Evolutionary conservation across 2,113 vertebrate genomes (phyloP).

Genomic region (Addax nasomaculatus): DNA sequence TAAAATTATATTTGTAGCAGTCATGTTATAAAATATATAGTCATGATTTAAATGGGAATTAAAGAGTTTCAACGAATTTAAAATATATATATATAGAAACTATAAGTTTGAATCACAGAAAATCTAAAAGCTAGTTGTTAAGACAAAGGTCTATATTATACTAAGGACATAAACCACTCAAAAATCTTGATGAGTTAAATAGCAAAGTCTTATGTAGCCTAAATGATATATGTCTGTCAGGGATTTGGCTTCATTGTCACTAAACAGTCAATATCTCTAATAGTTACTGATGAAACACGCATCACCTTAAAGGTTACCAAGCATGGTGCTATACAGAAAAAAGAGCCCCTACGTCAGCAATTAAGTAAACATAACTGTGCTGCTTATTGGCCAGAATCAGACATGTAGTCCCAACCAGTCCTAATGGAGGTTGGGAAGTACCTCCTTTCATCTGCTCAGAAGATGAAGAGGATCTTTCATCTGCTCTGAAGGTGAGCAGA

Average conservation of each 20-base stretch:
- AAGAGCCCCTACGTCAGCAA: fast-evolving
- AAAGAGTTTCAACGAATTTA: not conserved
- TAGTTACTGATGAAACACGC: too few species aligned
- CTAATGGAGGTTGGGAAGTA: not conserved
- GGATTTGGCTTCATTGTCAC: not conserved
- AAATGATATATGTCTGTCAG: not conserved
- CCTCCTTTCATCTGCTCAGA: not conserved
- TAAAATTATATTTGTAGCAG: not conserved
- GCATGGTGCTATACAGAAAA: not conserved
- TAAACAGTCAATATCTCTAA: not conserved
- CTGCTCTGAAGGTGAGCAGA: not conserved
- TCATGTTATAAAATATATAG: not conserved
- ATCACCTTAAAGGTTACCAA: not conserved
- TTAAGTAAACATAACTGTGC: not conserved
- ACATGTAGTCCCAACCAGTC: not conserved
- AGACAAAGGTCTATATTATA: not conserved
- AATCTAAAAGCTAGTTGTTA: not conserved
- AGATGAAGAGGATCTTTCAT: not conserved
- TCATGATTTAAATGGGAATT: not conserved
- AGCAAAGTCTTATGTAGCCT: not conserved
- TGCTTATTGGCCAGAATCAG: not conserved
- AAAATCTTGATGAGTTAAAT: not conserved
- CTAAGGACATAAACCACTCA: not conserved
- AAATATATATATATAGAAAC: not conserved
- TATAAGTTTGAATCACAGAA: not conserved